Base-by-base conservation (phyloP, 2,888 invertebrate genomes). In the Ophion ventricosus region DNA sequence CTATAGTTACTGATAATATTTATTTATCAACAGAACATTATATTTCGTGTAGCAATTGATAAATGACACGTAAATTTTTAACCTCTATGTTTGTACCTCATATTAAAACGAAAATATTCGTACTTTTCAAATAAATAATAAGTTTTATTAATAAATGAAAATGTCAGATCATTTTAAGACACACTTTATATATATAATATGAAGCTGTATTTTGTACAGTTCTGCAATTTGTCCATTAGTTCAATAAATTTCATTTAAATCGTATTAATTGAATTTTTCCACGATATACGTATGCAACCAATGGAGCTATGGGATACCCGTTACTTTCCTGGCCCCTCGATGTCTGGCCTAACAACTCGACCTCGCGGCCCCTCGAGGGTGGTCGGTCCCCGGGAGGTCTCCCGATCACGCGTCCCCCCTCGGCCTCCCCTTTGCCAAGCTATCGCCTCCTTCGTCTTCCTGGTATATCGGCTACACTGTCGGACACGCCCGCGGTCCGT, bases 351-450 rank as follows among this genome's bases (percentile, higher is more conserved):
- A 92, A 93, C 92, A 91, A 92, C 91, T 91, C 92, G 92, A 93
- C 93, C 93, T 91, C 84, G 89, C 91, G 93, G 90, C 92, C 92
- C 91, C 91, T 91, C 91, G 90, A 91, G 90, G 93, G 92, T 92
- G 93, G 92, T 92, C 93, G 87, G 88, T 90, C 90, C 90, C 89
- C 91, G 91, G 92, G 93, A 92, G 93, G 92, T 93, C 93, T 89
- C 86, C 89, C 89, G 92, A 92, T 93, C 92, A 92, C 92, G 92
- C 91, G 92, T 88, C 90, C 87, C 89, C 89, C 86, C 61, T 61
- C 61, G 0, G 59, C 40, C 57, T 59, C 40, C 59, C 26, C 54
- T 1, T n/a, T 25, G 17, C 63, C 63, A 0, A 14, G 14, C 26
- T 23, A 57, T 23, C 26, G 63, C 63, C 8, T 17, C 40, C 17